Base-by-base conservation (phyloP, 2,888 invertebrate genomes). In the Vannuccia rotundouncinata region DNA sequence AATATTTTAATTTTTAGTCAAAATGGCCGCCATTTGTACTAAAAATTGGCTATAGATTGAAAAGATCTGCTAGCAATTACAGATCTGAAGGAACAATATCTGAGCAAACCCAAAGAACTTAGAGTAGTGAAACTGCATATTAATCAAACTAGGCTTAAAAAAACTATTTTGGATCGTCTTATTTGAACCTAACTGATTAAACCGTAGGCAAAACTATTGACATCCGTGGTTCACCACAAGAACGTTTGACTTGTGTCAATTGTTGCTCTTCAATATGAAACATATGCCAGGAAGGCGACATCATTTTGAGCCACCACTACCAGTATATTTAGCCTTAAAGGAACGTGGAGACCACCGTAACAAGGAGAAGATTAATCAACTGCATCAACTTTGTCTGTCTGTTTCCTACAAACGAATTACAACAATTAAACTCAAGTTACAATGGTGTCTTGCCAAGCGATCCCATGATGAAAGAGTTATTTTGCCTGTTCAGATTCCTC, bases 281-380 rank as follows among this genome's bases (percentile, higher is more conserved):
- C 66, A 66, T 66, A 45, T 66, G 66, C 22, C 25, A 66, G 66
- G 66, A 66, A 66, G 66, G 66, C 66, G 66, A 22, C 66, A 66
- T 66, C 25, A 27, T 66, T 66, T 66, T 66, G 66, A 66, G 66
- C 66, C 66, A 5, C 66, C 66, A 66, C 66, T 66, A 22, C 17
- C 10, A 22, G 66, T 66, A 66, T 66, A 66, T 27, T 66, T 66
- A n/a, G 66, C 66, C 13, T 27, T n/a, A 27, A 66, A 66, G 66
- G 66, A 66, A 66, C 66, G 66, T 66, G 66, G 66, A 66, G 66
- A 66, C 66, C 66, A 66, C 25, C 66, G 66, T 66, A 66, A 27
- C 25, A 66, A 66, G 66, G 66, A 66, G 5, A 66, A 66, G 66
- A 27, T 66, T 66, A 66, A 66, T 66, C 66, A 66, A 66, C 66